Percentiles rank a stretch among this genome's conserved stretches.
These are phyloP conservation scores for Euura lappo DNA, from an alignment of 1,140 invertebrate species.

Conservation along the genomic window DNA sequence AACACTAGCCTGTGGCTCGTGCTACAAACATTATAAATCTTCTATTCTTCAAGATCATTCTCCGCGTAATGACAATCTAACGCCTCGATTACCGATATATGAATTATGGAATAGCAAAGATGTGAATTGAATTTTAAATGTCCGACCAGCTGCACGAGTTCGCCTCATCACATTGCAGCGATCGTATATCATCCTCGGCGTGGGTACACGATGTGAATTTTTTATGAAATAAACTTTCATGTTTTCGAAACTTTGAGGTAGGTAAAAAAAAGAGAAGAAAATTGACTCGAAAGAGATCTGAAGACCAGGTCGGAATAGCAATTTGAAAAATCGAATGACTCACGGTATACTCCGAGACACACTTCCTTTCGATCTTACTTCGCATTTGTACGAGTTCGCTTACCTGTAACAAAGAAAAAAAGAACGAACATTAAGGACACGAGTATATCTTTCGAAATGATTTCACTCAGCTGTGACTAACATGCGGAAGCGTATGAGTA, in stretches of 20 bases:
- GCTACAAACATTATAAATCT: not conserved
- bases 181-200: not conserved
- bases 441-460: no score
- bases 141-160: not conserved
- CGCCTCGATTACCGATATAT: not conserved
- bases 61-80: not conserved
- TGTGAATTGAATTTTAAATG: constrained; percentile 3
- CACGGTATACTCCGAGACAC: not conserved
- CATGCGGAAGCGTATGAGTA: no score
- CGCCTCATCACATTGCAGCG: not conserved
- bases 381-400: not conserved
- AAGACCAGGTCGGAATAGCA: not conserved
- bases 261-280: not conserved
- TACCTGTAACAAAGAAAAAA: no score
- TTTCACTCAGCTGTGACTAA: no score
- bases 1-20: not conserved
- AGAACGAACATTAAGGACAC: no score
- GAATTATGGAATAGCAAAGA: not conserved
- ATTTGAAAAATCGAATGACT: not conserved
- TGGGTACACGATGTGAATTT: not conserved
- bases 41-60: no score
- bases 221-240: not conserved
- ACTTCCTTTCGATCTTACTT: not conserved
- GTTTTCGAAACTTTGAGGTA: not conserved
- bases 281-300: not conserved